A percentile compares a stretch with the other conserved stretches of the same genome.
Evolutionary conservation across 35 echinoderm and acorn worm species (phyloP).

Genomic region (Apostichopus parvimensis): DNA sequence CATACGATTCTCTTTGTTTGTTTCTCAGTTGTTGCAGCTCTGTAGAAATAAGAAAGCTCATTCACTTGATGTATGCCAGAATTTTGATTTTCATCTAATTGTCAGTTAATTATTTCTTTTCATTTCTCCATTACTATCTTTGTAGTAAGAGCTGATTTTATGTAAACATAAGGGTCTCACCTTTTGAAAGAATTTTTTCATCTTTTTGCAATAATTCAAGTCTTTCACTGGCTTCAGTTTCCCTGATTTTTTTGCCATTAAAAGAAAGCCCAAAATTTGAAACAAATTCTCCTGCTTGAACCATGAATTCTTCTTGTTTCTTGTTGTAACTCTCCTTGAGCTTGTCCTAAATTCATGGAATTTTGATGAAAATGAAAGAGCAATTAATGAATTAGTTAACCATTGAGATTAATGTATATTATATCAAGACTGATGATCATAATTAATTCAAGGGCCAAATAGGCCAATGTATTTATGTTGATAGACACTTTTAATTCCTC

Average conservation of each 20-base stretch:
- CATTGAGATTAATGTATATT: too few relatives aligned
- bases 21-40: slow-evolving; percentile 20
- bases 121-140: too few relatives aligned
- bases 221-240: slow-evolving; percentile 45
- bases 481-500: too few relatives aligned
- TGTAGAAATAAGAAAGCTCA: background rate
- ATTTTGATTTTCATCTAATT: too few relatives aligned
- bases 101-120: too few relatives aligned
- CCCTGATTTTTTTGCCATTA: slow-evolving; percentile 48
- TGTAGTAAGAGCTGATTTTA: too few relatives aligned
- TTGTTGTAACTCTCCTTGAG: background rate
- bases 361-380: too few relatives aligned
- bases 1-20: background rate
- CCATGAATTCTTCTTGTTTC: slow-evolving; percentile 38
- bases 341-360: background rate
- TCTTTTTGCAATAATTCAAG: slow-evolving; percentile 26
- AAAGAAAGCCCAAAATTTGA: slow-evolving; percentile 39
- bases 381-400: too few relatives aligned
- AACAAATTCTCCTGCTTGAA: slow-evolving; percentile 35
- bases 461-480: too few relatives aligned
- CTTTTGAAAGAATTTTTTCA: slow-evolving; percentile 17
- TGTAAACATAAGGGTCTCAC: background rate
- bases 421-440: too few relatives aligned
- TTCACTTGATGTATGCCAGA: too few relatives aligned
- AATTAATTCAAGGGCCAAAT: too few relatives aligned